Evolutionary conservation across 2,113 vertebrate genomes (phyloP).

Genomic region (Hemibagrus wyckioides): DNA sequence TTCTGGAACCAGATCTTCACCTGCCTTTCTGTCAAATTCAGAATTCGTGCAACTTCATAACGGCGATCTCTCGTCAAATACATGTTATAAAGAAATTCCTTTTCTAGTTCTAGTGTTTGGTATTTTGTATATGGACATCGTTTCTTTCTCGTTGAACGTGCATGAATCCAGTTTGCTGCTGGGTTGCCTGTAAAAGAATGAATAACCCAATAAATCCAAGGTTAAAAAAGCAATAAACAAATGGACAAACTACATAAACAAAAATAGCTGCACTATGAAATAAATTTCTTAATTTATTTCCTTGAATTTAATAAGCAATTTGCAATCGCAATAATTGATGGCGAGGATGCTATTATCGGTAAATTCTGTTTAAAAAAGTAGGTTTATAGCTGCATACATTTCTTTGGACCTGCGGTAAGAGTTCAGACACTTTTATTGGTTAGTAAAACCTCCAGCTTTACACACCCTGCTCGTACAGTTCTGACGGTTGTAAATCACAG

Average conservation of each 20-base stretch:
- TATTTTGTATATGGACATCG: constrained; percentile 98
- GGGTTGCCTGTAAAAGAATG: constrained; percentile 86
- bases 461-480: constrained; percentile 94
- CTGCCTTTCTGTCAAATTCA: constrained; percentile 96
- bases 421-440: constrained; percentile 99
- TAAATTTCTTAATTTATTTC: background rate
- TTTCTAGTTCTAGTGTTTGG: constrained; percentile 98
- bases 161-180: constrained; percentile 98
- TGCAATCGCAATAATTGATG: constrained; percentile 13
- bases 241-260: background rate
- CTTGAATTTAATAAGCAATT: background rate
- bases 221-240: constrained; percentile 32
- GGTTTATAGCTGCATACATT: constrained; percentile 81
- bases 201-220: constrained; percentile 32
- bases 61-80: constrained; percentile 96
- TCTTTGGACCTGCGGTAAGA: constrained; percentile 81
- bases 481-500: constrained; percentile 91
- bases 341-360: constrained; percentile 37
- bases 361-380: constrained; percentile 67
- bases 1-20: constrained; percentile 99
- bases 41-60: constrained; percentile 94
- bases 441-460: constrained; percentile 99
- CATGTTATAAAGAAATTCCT: constrained; percentile 99
- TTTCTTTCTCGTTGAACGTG: constrained; percentile 96
- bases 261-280: background rate